Evolutionary conservation across 2,113 vertebrate species (phyloP), one percentile per base, ranked within the genome.

Genomic region (Xyliphius kryptos): DNA sequence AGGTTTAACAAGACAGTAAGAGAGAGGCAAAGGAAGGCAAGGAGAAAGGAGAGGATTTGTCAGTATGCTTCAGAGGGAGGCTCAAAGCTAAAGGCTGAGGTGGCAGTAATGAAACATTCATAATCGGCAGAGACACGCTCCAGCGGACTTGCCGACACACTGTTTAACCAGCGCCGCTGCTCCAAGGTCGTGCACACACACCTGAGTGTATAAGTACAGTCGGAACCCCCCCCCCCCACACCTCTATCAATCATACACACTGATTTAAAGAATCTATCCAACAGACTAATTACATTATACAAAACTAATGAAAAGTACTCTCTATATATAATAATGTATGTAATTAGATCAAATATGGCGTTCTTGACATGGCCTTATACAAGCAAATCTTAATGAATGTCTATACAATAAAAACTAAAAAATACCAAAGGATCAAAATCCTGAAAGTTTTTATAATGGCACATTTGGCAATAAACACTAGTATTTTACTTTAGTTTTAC

Each of bases 51-150:
- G 82, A 85, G 86, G 87, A 89, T 87, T 87, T 89, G 86, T 89
- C 84, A 67, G 73, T 75, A 70, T 66, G 66, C 70, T 75, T 75
- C 70, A 67, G 69, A 72, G 71, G 69, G 73, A 75, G 72, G 63
- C 67, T 66, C 60, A 82, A 82, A 76, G 63, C 80, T 81, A 77
- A 80, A 74, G 81, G 83, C 82, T 81, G 81, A 72, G 74, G 82
- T 85, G 84, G 81, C 81, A 79, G 86, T 87, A 87, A 88, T 89
- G 88, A 90, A 89, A 86, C 81, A 84, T 77, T 87, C 85, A 83
- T 88, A 89, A 89, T 90, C 88, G 87, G 83, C 79, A 77, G 79
- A 75, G 78, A 77, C 80, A 89, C 83, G 85, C 87, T 84, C 81
- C 81, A 81, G 82, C 79, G 83, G 74, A 83, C 83, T 60, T 76